These are phyloP conservation scores for Phycodurus eques DNA, from an alignment of 2,113 vertebrate genomes.

Conservation along the genomic window DNA sequence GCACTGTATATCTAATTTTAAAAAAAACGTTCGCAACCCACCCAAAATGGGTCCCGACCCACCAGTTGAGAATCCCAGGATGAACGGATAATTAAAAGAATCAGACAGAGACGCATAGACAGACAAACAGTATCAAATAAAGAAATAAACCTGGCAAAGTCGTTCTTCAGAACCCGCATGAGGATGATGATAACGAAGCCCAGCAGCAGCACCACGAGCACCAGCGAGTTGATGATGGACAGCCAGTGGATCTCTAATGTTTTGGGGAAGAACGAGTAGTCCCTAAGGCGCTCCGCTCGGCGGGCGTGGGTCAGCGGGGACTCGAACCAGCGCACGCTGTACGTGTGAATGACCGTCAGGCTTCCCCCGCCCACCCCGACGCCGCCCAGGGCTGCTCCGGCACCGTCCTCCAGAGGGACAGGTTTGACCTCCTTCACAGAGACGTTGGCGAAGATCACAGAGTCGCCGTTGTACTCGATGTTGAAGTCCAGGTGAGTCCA, in stretches of 20 bases:
- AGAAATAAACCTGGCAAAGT: slow-evolving; percentile 78
- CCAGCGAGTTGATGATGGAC: slow-evolving; percentile 91
- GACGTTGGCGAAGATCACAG: slow-evolving; percentile 86
- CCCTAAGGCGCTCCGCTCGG: slow-evolving; percentile 79
- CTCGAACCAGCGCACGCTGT: slow-evolving; percentile 87
- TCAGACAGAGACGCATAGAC: no score
- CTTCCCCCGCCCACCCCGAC: slow-evolving; percentile 61
- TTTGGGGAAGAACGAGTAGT: slow-evolving; percentile 86
- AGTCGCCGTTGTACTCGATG: slow-evolving; percentile 84
- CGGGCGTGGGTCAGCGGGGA: slow-evolving; percentile 70
- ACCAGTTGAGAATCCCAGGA: no score
- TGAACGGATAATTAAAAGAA: no score
- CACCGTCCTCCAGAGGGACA: slow-evolving; percentile 82
- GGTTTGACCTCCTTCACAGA: slow-evolving; percentile 87
- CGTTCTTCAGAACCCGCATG: slow-evolving; percentile 89
- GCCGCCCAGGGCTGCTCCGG: slow-evolving; percentile 39
- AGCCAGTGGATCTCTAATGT: slow-evolving; percentile 93
- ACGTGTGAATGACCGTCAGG: slow-evolving; percentile 79
- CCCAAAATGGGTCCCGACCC: no score
- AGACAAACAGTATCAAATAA: no score
- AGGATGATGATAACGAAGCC: slow-evolving; percentile 93
- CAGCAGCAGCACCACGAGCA: slow-evolving; percentile 87
- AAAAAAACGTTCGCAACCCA: no score
- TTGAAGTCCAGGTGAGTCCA: slow-evolving; percentile 91
- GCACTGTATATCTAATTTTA: no score